These are phyloP conservation scores for Hemicordylus capensis DNA, from an alignment of 2,113 vertebrate species.

Conservation along the genomic window DNA sequence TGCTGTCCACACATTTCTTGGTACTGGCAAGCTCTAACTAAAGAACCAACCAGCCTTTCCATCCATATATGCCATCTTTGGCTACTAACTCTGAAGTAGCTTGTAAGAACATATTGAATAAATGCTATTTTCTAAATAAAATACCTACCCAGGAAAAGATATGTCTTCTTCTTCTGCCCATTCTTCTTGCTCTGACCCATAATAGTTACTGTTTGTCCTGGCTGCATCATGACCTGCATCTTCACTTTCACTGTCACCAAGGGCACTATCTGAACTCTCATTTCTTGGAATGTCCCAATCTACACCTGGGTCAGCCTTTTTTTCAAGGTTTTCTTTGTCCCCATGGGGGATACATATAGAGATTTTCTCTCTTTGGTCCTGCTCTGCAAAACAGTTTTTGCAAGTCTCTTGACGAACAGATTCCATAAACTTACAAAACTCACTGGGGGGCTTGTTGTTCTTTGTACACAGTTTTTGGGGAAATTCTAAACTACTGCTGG, in stretches of 20 bases:
- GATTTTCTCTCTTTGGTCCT: slow-evolving; percentile 84
- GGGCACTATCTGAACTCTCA: slow-evolving; percentile 97
- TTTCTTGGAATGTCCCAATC: slow-evolving; percentile 99
- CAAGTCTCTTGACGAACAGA: slow-evolving; percentile 78
- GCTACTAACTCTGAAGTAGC: slow-evolving; percentile 14
- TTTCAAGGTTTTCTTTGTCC: slow-evolving; percentile 81
- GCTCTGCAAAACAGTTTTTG: slow-evolving; percentile 84
- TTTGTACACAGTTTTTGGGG: slow-evolving; percentile 69
- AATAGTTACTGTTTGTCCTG: slow-evolving; percentile 73
- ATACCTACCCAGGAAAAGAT: slow-evolving; percentile 91
- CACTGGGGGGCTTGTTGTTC: slow-evolving; percentile 63
- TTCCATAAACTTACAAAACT: slow-evolving; percentile 78
- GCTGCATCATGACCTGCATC: slow-evolving; percentile 81
- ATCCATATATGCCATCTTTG: slow-evolving; percentile 21
- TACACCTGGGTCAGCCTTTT: slow-evolving; percentile 76
- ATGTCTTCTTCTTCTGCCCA: slow-evolving; percentile 96
- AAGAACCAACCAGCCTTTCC: slow-evolving; percentile 42
- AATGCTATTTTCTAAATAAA: background rate
- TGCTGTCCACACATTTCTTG: background rate
- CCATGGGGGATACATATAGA: slow-evolving; percentile 81
- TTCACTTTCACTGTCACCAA: slow-evolving; percentile 98
- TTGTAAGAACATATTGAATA: slow-evolving; percentile 7
- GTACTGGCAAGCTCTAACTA: background rate
- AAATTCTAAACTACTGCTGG: slow-evolving; percentile 72
- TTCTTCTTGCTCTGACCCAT: slow-evolving; percentile 85